Evolutionary conservation across 2,113 vertebrate species (phyloP).

Genomic region (Diadophis punctatus): DNA sequence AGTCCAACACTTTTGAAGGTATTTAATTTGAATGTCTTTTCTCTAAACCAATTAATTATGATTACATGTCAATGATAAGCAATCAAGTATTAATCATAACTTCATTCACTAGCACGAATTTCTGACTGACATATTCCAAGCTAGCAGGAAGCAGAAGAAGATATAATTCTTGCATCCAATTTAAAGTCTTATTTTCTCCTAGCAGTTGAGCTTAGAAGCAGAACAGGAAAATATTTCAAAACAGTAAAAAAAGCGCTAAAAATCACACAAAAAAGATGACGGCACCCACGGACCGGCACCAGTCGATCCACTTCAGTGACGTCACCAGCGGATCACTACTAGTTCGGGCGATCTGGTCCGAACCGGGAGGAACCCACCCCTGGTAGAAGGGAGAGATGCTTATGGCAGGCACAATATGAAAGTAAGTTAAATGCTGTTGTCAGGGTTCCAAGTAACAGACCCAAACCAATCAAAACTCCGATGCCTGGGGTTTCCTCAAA

Average conservation of each 20-base stretch:
- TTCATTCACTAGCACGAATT: background rate
- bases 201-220: background rate
- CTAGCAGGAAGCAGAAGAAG: background rate
- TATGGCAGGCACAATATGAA: background rate
- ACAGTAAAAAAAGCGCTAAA: too few relatives aligned
- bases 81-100: background rate
- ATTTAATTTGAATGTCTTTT: background rate
- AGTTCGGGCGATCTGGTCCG: too few relatives aligned
- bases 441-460: too few relatives aligned
- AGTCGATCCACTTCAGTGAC: too few relatives aligned
- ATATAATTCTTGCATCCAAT: background rate
- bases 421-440: background rate
- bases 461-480: too few relatives aligned
- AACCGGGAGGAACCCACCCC: too few relatives aligned
- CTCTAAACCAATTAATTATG: background rate
- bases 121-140: background rate
- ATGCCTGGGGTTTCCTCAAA: too few relatives aligned
- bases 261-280: too few relatives aligned
- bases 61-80: background rate
- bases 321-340: too few relatives aligned
- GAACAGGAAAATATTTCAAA: too few relatives aligned
- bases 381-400: background rate
- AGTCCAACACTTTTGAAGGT: background rate
- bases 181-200: background rate
- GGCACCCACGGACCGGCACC: too few relatives aligned